phyloP scores from a whole-genome alignment of 2,888 invertebrate species.

The Polyommatus icarus region DNA sequence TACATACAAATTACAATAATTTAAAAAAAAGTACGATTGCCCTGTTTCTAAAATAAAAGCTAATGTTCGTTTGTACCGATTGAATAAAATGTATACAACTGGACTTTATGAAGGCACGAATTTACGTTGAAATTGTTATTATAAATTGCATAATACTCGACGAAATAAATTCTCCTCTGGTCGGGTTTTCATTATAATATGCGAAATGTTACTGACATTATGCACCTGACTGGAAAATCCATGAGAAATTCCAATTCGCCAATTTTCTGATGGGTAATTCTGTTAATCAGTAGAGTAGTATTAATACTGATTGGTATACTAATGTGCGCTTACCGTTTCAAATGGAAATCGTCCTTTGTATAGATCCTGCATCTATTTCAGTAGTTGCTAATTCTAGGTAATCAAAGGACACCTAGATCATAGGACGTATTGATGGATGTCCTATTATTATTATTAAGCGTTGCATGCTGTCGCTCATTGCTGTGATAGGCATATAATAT shows the following conservation, averaged over 20 bases:
- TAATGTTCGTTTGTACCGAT: background rate
- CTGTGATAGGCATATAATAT: too few relatives aligned
- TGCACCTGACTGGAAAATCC: background rate
- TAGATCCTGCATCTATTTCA: background rate
- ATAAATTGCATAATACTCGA: background rate
- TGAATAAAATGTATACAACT: background rate
- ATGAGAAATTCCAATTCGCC: background rate
- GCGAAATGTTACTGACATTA: background rate
- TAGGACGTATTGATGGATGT: too few relatives aligned
- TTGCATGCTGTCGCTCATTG: too few relatives aligned
- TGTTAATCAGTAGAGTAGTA: background rate
- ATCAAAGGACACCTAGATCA: background rate
- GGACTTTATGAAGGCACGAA: background rate
- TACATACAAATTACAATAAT: too few relatives aligned
- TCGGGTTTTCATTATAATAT: background rate
- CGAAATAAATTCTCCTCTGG: background rate
- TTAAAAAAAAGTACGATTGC: background rate
- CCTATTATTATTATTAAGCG: too few relatives aligned
- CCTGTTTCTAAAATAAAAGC: background rate
- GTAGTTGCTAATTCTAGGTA: background rate
- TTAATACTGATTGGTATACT: background rate
- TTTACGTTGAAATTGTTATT: background rate
- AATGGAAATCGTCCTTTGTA: background rate
- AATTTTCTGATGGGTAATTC: background rate
- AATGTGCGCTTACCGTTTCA: background rate